Conservation (phyloP, 2,888 invertebrate genomes). For the Allygus modestus region DNA sequence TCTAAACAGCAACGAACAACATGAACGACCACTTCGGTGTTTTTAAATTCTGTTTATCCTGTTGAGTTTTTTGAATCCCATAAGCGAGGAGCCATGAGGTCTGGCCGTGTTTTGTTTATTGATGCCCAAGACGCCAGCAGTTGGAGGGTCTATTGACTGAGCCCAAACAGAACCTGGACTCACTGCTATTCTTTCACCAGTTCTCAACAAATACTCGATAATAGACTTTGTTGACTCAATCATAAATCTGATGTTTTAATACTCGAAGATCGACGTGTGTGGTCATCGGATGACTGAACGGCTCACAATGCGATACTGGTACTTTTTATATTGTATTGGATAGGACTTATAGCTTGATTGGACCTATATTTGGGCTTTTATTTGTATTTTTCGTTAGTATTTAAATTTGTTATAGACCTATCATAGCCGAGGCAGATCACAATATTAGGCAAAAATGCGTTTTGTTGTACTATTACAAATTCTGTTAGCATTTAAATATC, state of each 20-base stretch:
- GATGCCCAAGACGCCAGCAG: background rate
- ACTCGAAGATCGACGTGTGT: background rate
- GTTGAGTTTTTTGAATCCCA: background rate
- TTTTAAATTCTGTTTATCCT: background rate
- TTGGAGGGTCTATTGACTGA: conserved; percentile 1
- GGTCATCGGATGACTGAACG: too few species aligned
- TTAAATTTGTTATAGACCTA: too few species aligned
- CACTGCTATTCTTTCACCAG: conserved; percentile 11
- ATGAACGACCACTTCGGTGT: background rate
- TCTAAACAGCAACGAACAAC: too few species aligned
- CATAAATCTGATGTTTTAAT: background rate
- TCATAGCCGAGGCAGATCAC: too few species aligned
- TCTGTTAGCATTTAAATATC: too few species aligned
- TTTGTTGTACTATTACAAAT: too few species aligned
- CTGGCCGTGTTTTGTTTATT: background rate
- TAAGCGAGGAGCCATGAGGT: background rate
- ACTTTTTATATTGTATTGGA: too few species aligned
- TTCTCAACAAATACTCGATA: background rate
- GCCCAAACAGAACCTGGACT: conserved; percentile 5
- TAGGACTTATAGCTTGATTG: too few species aligned
- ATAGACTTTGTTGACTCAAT: background rate
- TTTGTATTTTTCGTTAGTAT: too few species aligned
- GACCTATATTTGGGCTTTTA: too few species aligned
- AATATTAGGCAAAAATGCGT: too few species aligned
- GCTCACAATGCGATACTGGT: too few species aligned